Evolutionary conservation across 1,140 invertebrate genomes (phyloP), one percentile per base, ranked within the genome.

Genomic region (Plodia interpunctella): DNA sequence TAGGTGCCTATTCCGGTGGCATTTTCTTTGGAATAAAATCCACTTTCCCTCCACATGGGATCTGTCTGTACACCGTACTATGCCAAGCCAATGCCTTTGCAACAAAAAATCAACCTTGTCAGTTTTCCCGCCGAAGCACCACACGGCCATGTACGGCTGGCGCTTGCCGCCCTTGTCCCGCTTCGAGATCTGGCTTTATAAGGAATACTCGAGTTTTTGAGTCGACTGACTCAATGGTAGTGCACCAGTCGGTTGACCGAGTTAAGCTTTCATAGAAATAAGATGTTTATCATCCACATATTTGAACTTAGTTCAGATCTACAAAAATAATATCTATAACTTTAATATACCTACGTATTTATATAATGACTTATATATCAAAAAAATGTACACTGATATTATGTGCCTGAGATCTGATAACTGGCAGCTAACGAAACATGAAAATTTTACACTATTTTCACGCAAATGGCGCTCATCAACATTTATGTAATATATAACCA

Each of bases 71-170:
- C 3, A 32, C 30, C 11, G 1, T 11, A 32, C 11, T 44, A 17
- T 44, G 38, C 15, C 38, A 15, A 15, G 38, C 15, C 38, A 15
- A 15, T 17, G 38, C 38, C 38, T 44, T 13, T 15, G 32, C 32
- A 3, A 15, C n/a, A 15, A 44, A 44, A 44, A 44, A 44, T 1
- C 13, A 44, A 15, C 38, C 38, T 44, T 44, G 38, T 44, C 38
- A 44, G n/a, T 44, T 44, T 44, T 44, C 38, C 38, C 38, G 13
- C 38, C 38, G 38, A n/a, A 15, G 38, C 38, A n/a, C 38, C 38
- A 44, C 38, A 44, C 15, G 38, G 38, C 38, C 38, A 15, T 44
- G 15, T 44, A 10, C 10, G 38, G 38, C 38, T 17, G 38, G 38
- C 38, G 38, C 38, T n/a, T 15, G 38, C 38, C 38, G 38, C 38